These are phyloP conservation scores for Leucoraja erinaceus DNA, from an alignment of 2,113 vertebrate genomes.

Conservation along the genomic window DNA sequence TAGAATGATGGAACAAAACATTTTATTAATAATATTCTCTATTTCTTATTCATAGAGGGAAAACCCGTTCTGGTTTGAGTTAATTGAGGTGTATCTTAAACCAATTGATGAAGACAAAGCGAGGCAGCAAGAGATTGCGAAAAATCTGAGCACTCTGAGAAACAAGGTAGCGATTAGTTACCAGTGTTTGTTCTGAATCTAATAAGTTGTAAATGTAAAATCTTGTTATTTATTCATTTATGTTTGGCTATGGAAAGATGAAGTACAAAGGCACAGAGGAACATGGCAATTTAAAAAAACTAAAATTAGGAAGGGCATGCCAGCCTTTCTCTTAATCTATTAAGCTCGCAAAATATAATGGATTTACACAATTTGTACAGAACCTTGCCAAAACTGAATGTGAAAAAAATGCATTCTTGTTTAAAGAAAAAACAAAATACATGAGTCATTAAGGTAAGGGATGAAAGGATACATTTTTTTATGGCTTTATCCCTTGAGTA, in stretches of 20 bases:
- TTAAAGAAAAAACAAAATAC: not conserved
- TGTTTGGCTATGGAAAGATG: not conserved
- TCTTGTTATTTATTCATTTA: not conserved
- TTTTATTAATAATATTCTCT: not conserved
- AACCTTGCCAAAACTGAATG: not conserved
- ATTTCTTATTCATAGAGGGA: constrained; percentile 50
- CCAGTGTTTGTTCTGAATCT: not conserved
- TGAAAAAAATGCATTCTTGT: not conserved
- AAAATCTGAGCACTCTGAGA: constrained; percentile 62
- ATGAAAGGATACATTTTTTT: not conserved
- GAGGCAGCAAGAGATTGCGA: constrained; percentile 50
- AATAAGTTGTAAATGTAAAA: not conserved
- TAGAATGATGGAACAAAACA: not conserved
- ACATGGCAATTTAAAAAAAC: not conserved
- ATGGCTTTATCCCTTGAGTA: not conserved
- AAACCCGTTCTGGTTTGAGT: constrained; percentile 62
- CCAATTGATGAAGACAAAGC: constrained; percentile 50
- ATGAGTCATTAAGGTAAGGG: not conserved
- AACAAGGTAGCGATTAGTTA: constrained; percentile 56
- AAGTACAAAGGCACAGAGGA: not conserved
- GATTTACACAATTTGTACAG: not conserved
- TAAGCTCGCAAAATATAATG: not conserved
- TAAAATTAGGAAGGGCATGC: not conserved
- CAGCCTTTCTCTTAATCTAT: not conserved
- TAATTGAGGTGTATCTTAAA: constrained; percentile 58